Evolutionary conservation across 2,113 vertebrate genomes (phyloP), one percentile per base, ranked within the genome.

Genomic region (Dascyllus trimaculatus): DNA sequence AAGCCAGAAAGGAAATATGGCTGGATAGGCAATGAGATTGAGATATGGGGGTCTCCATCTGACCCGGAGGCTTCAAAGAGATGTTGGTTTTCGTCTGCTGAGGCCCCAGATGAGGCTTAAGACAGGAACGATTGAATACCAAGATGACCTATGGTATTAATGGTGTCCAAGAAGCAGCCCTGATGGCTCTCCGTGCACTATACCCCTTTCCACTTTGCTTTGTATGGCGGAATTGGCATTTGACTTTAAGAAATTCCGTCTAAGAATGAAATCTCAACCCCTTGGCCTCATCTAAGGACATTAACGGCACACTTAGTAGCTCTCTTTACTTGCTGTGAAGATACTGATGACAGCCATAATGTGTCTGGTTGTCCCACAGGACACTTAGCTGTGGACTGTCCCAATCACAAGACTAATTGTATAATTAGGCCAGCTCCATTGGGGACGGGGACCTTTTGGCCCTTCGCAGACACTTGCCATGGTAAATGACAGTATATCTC

Each of bases 321-420:
- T 76, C 68, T 71, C n/a, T 71, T 48, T 51, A 69, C 82, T 85
- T 69, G 64, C 88, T 75, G 86, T 80, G 86, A 88, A 91, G 89
- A 92, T 63, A 70, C 85, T 86, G 78, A 91, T 93, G 92, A 94
- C 93, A 89, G 91, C 88, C 84, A 86, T 92, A 85, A 91, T 89
- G 90, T 88, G 88, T 92, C 89, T 92, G 90, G 19, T 69, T 54
- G 87, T 94, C 94, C 93, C 93, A 86, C 70, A 93, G 93, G 93
- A 93, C 89, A 78, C 85, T 89, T 86, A 82, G 90, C 78, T 81
- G 82, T 88, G 90, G 88, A 93, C 91, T 74, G 89, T 90, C 93
- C 89, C 88, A 84, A 89, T 91, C 93, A 93, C 87, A 95, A 94
- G 93, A 95, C 93, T 94, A 94, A 95, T 95, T 93, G 93, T 94